phyloP scores from a whole-genome alignment of 1,140 invertebrate species.

The Reticulitermes speratus region DNA sequence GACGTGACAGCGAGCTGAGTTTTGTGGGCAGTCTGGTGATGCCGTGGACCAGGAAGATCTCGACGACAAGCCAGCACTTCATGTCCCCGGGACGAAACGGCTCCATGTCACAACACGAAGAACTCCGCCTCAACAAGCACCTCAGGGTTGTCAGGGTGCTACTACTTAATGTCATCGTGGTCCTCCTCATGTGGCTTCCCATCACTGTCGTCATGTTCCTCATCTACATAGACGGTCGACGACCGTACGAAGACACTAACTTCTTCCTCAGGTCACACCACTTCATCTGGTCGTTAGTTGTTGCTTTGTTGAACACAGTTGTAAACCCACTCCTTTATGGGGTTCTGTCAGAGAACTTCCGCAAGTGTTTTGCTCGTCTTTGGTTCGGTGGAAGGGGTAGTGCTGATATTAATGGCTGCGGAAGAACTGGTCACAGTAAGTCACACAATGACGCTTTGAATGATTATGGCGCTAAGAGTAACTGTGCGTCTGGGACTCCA shows the following conservation, averaged over 20 bases:
- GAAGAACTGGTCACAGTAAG: not conserved
- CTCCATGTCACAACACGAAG: slow-evolving; percentile 54
- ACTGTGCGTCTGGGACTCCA: slow-evolving; percentile 2
- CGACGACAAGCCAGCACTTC: slow-evolving; percentile 9
- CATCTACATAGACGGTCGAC: slow-evolving; percentile 57
- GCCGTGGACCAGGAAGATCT: slow-evolving; percentile 46
- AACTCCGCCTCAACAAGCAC: slow-evolving; percentile 55
- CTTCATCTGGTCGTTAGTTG: slow-evolving; percentile 57
- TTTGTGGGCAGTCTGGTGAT: slow-evolving; percentile 50
- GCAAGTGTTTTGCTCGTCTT: slow-evolving; percentile 54
- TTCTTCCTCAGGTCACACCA: slow-evolving; percentile 54
- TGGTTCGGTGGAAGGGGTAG: slow-evolving; percentile 39
- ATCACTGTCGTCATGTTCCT: slow-evolving; percentile 57
- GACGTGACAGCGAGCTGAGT: slow-evolving; percentile 53
- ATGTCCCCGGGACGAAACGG: slow-evolving; percentile 43
- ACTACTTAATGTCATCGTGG: slow-evolving; percentile 57
- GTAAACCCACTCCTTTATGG: slow-evolving; percentile 80
- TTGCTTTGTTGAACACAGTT: slow-evolving; percentile 68
- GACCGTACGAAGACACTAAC: slow-evolving; percentile 50
- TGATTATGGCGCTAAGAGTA: not conserved
- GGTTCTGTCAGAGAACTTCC: slow-evolving; percentile 73
- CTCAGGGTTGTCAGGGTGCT: slow-evolving; percentile 56
- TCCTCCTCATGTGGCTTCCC: slow-evolving; percentile 61
- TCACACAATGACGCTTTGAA: not conserved
- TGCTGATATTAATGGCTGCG: not conserved